phyloP scores from a whole-genome alignment of 2,888 invertebrate genomes.

The Eupithecia pulchellata region DNA sequence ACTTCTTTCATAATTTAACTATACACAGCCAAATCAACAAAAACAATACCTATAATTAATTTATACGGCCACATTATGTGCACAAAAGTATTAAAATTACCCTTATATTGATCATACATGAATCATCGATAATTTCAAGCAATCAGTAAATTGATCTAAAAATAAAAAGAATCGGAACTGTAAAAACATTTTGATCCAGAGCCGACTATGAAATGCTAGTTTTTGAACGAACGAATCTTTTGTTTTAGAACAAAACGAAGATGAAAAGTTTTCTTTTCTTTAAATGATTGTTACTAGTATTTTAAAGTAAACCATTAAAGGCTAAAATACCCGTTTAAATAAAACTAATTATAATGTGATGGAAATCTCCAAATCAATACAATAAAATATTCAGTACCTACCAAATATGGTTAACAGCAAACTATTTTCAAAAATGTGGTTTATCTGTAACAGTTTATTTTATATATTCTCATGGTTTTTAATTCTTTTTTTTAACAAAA shows the following conservation, averaged over 20 bases:
- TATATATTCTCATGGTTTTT: no score
- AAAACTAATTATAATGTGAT: background rate
- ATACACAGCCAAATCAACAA: background rate
- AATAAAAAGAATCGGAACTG: background rate
- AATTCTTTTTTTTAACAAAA: no score
- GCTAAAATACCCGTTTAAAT: no score
- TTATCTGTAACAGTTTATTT: no score
- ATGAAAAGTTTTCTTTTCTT: background rate
- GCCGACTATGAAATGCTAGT: background rate
- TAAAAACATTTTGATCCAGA: background rate
- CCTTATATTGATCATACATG: background rate
- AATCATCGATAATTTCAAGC: background rate
- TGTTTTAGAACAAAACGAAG: background rate
- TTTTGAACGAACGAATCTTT: background rate
- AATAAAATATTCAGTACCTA: no score
- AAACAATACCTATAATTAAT: no score
- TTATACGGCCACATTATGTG: no score
- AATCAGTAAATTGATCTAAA: background rate
- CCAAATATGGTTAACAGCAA: no score
- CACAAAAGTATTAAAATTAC: background rate
- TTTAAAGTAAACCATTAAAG: background rate
- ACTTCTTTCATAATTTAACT: background rate
- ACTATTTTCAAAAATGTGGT: no score
- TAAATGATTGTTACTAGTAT: background rate
- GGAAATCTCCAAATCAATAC: background rate